Evolutionary conservation across 2,888 invertebrate genomes (phyloP).

Genomic region (Horisme vitalbata): DNA sequence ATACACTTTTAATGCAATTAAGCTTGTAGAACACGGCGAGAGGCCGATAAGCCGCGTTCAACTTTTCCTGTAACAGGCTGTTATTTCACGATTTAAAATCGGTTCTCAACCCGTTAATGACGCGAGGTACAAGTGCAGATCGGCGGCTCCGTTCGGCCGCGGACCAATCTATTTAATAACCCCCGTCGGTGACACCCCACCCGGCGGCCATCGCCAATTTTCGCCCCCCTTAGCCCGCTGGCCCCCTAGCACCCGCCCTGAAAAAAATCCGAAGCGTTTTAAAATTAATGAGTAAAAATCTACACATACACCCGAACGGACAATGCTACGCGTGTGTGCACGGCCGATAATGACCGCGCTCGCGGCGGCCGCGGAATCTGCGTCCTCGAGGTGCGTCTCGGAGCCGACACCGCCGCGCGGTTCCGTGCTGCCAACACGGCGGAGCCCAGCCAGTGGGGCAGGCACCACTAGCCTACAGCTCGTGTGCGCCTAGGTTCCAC

Average conservation of each 20-base stretch:
- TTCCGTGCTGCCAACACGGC: too few relatives aligned
- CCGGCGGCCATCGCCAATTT: conserved; percentile 82
- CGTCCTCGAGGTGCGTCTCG: conserved; percentile 28
- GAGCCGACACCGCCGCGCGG: conserved; percentile 14
- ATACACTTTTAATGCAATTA: conserved; percentile 74
- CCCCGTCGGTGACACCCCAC: conserved; percentile 82
- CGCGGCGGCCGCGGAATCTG: conserved; percentile 47
- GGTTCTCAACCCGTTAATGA: conserved; percentile 83
- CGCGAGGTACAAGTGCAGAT: conserved; percentile 83
- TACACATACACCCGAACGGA: conserved; percentile 77
- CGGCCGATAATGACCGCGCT: conserved; percentile 71
- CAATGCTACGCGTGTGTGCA: conserved; percentile 66
- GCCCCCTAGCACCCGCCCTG: conserved; percentile 80
- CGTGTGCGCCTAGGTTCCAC: neutral
- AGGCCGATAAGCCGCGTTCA: conserved; percentile 76
- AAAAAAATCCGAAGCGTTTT: conserved; percentile 84
- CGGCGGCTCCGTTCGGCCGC: conserved; percentile 82
- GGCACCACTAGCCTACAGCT: neutral
- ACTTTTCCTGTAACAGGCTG: conserved; percentile 82
- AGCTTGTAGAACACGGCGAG: conserved; percentile 68
- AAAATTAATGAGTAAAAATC: conserved; percentile 84
- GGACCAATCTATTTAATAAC: conserved; percentile 84
- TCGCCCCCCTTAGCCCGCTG: conserved; percentile 63
- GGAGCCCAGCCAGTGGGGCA: neutral
- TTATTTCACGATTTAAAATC: conserved; percentile 82